These are phyloP conservation scores for Heterochromis multidens DNA, from an alignment of 2,113 vertebrate genomes.

Conservation along the genomic window DNA sequence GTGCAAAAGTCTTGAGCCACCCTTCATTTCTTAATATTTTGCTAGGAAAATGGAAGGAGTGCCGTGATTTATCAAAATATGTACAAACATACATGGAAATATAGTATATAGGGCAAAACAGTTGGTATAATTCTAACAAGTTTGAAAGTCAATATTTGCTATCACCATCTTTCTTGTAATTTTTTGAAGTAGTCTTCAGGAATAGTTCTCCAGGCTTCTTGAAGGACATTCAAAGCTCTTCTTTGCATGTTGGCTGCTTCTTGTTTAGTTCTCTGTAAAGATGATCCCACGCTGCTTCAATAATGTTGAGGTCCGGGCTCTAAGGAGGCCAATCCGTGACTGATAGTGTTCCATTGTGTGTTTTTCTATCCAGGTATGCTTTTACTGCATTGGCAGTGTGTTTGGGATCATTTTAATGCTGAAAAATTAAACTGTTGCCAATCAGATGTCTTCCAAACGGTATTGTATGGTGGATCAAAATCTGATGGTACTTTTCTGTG, in stretches of 20 bases:
- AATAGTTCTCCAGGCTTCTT: too few relatives aligned
- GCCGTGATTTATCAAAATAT: background rate
- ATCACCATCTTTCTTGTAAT: too few relatives aligned
- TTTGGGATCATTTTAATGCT: background rate
- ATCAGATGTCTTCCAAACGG: too few relatives aligned
- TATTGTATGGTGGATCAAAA: too few relatives aligned
- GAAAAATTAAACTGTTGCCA: too few relatives aligned
- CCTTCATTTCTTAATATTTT: background rate
- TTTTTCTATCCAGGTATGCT: background rate
- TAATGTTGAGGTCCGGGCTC: background rate
- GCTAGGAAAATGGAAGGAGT: background rate
- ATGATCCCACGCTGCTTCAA: too few relatives aligned
- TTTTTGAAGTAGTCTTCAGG: too few relatives aligned
- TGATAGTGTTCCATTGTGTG: background rate
- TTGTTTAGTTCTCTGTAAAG: too few relatives aligned
- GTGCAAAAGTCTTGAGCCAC: background rate
- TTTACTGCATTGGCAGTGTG: background rate
- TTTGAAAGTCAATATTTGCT: background rate
- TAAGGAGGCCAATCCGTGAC: background rate
- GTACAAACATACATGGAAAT: background rate
- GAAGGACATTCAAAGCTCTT: too few relatives aligned
- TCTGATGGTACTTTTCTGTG: too few relatives aligned
- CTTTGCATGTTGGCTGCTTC: too few relatives aligned
- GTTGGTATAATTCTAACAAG: background rate
- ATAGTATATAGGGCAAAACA: background rate